Base-by-base conservation (phyloP, 2,113 vertebrate species). In the Rousettus leschenaultii region DNA sequence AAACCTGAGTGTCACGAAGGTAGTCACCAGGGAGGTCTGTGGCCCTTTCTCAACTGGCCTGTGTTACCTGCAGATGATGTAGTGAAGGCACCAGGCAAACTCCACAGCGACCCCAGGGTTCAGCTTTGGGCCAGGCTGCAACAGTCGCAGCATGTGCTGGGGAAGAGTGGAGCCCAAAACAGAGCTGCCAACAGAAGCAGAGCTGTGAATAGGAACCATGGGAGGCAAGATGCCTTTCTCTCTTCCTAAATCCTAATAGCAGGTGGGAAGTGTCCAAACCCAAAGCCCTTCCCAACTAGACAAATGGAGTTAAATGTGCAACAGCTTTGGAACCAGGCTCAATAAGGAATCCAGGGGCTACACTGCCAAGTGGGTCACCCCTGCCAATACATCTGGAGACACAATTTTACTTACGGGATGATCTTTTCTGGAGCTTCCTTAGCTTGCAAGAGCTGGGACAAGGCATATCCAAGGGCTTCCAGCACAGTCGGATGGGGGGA, bases 71-170 rank as follows among this genome's bases (percentile, higher is more conserved):
- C 99, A 99, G 71, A 98, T 74, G 77, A 99, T 98, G 98, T 99
- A 99, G 98, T 99, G 99, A 89, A 99, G 99, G 96, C 99, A 99
- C 99, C 99, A 99, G 0, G 99, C 99, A 96, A 99, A 99, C 97
- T 99, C 99, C 93, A 99, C 98, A 0, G 99, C 99, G 0, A 98
- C 98, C 83, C 98, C 99, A 78, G 98, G 94, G 43, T 98, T 98
- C 89, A 98, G 98, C 94, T 98, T 98, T 61, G 98, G 98, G 91
- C 99, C 98, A 0, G 98, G 98, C 19, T 98, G 98, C 91, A 99
- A 95, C 87, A 99, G 97, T 0, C 80, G 98, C 73, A 99, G 98
- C 97, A 99, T 98, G 79, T 98, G 98, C 95, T 98, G 98, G 38
- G 99, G 99, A 73, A 99, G 98, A 33, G 94, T 97, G 0, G 99